Percentiles rank a stretch among this genome's conserved stretches.
Evolutionary conservation across 2,797 vertebrate species (phyloP).

Genomic region (Sebastes melanostomus): DNA sequence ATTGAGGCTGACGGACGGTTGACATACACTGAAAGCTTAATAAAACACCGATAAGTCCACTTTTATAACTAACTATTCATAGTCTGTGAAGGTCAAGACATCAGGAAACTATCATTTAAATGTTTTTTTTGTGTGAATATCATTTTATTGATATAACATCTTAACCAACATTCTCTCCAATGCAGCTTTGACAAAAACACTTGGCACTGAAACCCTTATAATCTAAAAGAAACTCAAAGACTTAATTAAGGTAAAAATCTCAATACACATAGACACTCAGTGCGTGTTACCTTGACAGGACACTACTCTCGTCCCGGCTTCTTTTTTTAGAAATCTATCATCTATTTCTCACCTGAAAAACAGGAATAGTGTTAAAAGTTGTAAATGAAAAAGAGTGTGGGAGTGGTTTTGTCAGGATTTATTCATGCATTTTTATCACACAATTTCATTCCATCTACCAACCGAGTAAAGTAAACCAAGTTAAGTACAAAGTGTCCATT

Average conservation of each 20-base stretch:
- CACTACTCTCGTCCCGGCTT: background rate
- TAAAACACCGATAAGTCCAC: background rate
- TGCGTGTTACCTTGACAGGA: slow-evolving; percentile 26
- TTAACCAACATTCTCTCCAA: slow-evolving; percentile 60
- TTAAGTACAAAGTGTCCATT: slow-evolving; percentile 25
- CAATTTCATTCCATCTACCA: slow-evolving; percentile 38
- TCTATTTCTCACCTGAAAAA: slow-evolving; percentile 16
- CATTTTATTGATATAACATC: slow-evolving; percentile 68
- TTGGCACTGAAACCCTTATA: slow-evolving; percentile 45
- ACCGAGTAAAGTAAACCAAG: slow-evolving; percentile 24
- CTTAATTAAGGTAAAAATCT: slow-evolving; percentile 58
- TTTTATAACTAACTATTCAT: background rate
- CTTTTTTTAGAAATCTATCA: slow-evolving; percentile 1
- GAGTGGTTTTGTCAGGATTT: slow-evolving; percentile 17
- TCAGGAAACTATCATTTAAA: background rate
- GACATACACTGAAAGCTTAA: background rate
- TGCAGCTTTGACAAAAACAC: slow-evolving; percentile 60
- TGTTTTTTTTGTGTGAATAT: slow-evolving; percentile 29
- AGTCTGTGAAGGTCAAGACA: background rate
- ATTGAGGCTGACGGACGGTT: background rate
- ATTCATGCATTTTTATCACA: slow-evolving; percentile 37
- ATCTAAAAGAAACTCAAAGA: slow-evolving; percentile 50
- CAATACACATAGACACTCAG: slow-evolving; percentile 38
- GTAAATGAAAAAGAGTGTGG: slow-evolving; percentile 30
- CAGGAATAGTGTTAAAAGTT: slow-evolving; percentile 11